Conservation (phyloP, 1,140 invertebrate genomes). For the Plectrocnemia conspersa region DNA sequence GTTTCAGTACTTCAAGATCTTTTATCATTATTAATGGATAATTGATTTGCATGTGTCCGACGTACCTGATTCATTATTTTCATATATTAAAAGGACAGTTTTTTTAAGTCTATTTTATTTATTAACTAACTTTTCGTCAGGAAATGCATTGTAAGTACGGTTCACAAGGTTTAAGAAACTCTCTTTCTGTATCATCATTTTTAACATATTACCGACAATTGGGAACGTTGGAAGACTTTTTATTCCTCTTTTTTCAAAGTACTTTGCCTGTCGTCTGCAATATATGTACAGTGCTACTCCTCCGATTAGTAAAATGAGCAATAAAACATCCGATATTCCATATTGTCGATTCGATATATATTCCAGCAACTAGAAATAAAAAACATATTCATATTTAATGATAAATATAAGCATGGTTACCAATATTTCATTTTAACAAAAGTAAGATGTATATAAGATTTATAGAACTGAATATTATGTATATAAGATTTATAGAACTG, state of each 20-base stretch:
- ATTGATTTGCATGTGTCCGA: constrained; percentile 51
- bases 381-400: no score
- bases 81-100: not conserved
- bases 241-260: constrained; percentile 15
- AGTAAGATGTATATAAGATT: no score
- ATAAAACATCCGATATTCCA: no score
- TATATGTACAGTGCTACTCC: not conserved
- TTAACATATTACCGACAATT: constrained; percentile 13
- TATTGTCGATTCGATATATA: no score
- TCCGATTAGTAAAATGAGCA: no score
- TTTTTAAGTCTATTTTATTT: not conserved
- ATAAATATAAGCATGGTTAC: no score
- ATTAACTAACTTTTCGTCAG: constrained; percentile 30
- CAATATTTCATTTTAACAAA: no score
- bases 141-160: constrained; percentile 16
- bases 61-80: constrained; percentile 40
- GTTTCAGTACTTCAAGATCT: constrained; percentile 58
- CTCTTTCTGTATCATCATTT: not conserved
- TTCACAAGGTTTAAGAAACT: constrained; percentile 4
- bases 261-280: not conserved
- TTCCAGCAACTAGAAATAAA: no score
- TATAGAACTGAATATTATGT: no score
- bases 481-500: no score
- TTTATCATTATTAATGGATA: constrained; percentile 52
- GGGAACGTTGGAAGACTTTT: constrained; percentile 15